Conservation (phyloP, 2,113 vertebrate genomes). For the Urocolius indicus region DNA sequence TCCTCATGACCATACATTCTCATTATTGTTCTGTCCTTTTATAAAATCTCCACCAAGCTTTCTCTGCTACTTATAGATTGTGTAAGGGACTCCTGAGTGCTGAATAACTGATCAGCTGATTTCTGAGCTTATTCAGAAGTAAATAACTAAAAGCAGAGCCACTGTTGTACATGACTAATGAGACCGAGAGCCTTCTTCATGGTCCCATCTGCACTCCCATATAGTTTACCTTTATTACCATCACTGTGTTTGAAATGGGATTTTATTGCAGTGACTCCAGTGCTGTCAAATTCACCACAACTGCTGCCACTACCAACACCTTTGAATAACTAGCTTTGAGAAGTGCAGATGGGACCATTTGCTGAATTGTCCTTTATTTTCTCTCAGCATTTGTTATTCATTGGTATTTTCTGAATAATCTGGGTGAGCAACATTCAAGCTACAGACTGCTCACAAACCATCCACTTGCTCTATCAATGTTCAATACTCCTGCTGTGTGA, state of each 20-base stretch:
- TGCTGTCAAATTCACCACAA: neutral
- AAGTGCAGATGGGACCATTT: neutral
- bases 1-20: neutral
- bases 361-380: conserved; percentile 27
- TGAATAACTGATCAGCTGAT: neutral
- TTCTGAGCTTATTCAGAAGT: conserved; percentile 16
- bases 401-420: conserved; percentile 47
- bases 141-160: neutral
- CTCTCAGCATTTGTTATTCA: conserved; percentile 31
- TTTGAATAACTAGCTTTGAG: neutral
- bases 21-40: conserved; percentile 17
- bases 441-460: conserved; percentile 8
- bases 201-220: conserved; percentile 6
- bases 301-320: accelerated
- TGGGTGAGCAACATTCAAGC: neutral
- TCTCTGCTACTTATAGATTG: neutral
- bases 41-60: neutral
- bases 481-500: conserved; percentile 33
- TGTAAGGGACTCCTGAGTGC: neutral
- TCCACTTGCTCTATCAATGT: neutral
- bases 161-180: neutral
- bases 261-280: conserved; percentile 8
- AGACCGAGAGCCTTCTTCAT: neutral
- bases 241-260: neutral
- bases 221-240: neutral